Evolutionary conservation across 2,797 vertebrate species (phyloP), one percentile per base, ranked within the genome.

Genomic region (Cossypha caffra): DNA sequence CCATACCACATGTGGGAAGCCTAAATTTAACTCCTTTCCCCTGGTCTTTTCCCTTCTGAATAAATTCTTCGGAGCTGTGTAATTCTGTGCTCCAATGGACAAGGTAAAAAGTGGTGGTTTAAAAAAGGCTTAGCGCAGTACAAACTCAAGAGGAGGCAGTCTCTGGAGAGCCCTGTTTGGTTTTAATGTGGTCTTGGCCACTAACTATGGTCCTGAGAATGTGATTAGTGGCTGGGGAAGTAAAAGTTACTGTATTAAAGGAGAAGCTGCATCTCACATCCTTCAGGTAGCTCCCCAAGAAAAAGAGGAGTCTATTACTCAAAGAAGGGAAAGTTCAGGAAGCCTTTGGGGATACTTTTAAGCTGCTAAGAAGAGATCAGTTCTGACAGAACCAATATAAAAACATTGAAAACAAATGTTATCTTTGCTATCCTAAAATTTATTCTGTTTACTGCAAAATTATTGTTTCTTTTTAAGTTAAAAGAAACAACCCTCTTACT

Each of bases 21-120:
- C 92, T 95, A 91, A 94, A 89, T 85, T 94, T 96, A 94, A 80
- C 57, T 95, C 64, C 64, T 89, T 89, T 85, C 61, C 67, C 38
- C 12, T 3, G 29, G 57, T 29, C 17, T 82, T 84, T 82, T 78
- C 37, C n/a, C 31, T 87, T 92, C 78, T 80, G 45, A 43, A 31
- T 80, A 68, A 64, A 74, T 87, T 74, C 61, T 91, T 61, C 25
- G 47, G 50, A 80, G 67, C 57, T 59, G 37, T 62, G 66, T 94
- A 80, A 88, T 88, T 95, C 48, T 71, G 31, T 84, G 31, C 25
- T 50, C 58, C 13, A 3, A 80, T 88, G 81, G 24, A 83, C 71
- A 72, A 94, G 81, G 86, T 96, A 88, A 81, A 86, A 93, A 50
- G 13, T 10, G 14, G 40, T 75, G 51, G 75, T 91, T 93, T 93